Evolutionary conservation across 1,140 invertebrate species (phyloP).

Genomic region (Aphidius ervi): DNA sequence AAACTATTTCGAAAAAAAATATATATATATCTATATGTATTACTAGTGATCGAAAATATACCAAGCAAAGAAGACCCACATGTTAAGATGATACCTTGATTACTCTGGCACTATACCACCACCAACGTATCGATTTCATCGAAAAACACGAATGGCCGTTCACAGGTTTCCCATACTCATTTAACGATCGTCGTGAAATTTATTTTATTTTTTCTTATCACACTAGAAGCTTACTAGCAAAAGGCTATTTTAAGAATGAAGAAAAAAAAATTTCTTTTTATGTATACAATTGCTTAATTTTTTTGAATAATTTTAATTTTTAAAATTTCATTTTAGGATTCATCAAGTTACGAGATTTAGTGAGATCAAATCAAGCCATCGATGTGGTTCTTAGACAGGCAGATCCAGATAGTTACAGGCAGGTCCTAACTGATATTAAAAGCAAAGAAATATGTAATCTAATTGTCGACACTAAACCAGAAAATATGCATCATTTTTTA

Average conservation of each 20-base stretch:
- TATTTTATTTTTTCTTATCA: constrained; percentile 3
- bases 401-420: constrained; percentile 56
- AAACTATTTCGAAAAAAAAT: too few relatives aligned
- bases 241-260: too few relatives aligned
- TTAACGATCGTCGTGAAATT: constrained; percentile 34
- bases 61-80: constrained; percentile 45
- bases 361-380: constrained; percentile 45
- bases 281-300: too few relatives aligned
- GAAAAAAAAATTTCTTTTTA: too few relatives aligned
- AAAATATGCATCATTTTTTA: constrained; percentile 60
- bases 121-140: constrained; percentile 52
- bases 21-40: too few relatives aligned
- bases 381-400: constrained; percentile 57
- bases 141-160: constrained; percentile 40
- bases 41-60: constrained; percentile 22
- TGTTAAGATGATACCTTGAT: constrained; percentile 55
- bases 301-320: too few relatives aligned
- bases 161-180: constrained; percentile 47
- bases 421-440: constrained; percentile 60
- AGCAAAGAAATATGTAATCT: constrained; percentile 60
- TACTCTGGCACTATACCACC: constrained; percentile 40
- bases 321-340: constrained; percentile 47
- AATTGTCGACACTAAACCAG: constrained; percentile 59
- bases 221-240: neutral
- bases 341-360: constrained; percentile 56